Percentiles rank a stretch among this genome's conserved stretches.
Conservation (phyloP, 1,140 invertebrate species). For the Tribolium madens region DNA sequence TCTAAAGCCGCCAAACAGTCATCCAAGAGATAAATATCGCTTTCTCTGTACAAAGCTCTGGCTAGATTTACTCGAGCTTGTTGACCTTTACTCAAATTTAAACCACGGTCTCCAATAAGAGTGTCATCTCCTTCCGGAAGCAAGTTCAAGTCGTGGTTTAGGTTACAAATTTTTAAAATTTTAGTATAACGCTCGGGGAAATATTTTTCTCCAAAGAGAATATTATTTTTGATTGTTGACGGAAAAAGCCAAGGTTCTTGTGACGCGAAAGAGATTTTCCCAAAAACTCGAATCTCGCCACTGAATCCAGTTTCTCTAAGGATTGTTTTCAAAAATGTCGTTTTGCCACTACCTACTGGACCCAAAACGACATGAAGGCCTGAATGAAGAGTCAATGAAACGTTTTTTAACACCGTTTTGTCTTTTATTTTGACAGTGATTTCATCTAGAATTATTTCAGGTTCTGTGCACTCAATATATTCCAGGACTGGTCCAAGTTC, state of each 20-base stretch:
- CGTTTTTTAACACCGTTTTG: constrained; percentile 70
- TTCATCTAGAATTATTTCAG: constrained; percentile 50
- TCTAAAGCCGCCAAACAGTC: constrained; percentile 88
- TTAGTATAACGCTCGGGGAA: constrained; percentile 67
- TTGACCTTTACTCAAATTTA: constrained; percentile 90
- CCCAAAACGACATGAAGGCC: constrained; percentile 80
- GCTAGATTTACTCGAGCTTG: constrained; percentile 89
- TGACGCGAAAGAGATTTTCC: constrained; percentile 72
- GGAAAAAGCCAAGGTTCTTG: constrained; percentile 74
- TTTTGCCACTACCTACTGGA: constrained; percentile 84
- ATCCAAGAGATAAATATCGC: constrained; percentile 86
- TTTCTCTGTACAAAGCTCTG: constrained; percentile 81
- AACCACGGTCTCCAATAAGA: constrained; percentile 84
- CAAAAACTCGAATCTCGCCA: constrained; percentile 60
- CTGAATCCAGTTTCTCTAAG: constrained; percentile 73
- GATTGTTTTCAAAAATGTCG: constrained; percentile 77
- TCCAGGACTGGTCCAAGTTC: constrained; percentile 42
- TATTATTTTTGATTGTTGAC: constrained; percentile 71
- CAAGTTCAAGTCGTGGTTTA: constrained; percentile 77
- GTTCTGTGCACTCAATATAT: constrained; percentile 32
- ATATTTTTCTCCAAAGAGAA: constrained; percentile 70
- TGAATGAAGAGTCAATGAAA: constrained; percentile 70
- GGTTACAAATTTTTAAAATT: constrained; percentile 72
- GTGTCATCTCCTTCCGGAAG: constrained; percentile 80
- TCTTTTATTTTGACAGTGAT: constrained; percentile 48